phyloP scores from a whole-genome alignment of 2,888 invertebrate genomes.

The Eupithecia tripunctaria region DNA sequence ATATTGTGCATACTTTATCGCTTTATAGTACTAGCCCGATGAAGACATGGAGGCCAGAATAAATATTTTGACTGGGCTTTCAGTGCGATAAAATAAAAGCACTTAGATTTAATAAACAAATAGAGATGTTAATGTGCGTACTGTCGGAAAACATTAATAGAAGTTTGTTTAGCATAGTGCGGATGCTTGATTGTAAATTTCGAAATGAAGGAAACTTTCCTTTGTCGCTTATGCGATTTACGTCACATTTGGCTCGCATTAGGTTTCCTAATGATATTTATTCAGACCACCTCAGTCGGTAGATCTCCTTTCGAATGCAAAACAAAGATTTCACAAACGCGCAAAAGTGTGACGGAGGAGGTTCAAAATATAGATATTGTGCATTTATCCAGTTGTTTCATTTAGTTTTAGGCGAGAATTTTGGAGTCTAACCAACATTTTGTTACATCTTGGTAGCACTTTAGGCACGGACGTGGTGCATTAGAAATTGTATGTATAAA shows the following conservation, averaged over 20 bases:
- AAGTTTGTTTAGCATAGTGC: background rate
- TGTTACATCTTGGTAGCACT: background rate
- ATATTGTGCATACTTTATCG: slow-evolving; percentile 22
- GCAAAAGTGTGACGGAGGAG: background rate
- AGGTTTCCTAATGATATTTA: slow-evolving; percentile 17
- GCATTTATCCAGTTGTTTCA: background rate
- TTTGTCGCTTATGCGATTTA: slow-evolving; percentile 17
- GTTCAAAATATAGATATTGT: background rate
- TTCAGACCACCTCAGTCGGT: background rate
- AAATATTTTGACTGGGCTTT: slow-evolving; percentile 40
- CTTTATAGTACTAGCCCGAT: slow-evolving; percentile 10
- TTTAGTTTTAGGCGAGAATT: background rate
- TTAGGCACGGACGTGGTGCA: background rate
- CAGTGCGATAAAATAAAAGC: slow-evolving; percentile 31
- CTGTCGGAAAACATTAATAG: background rate
- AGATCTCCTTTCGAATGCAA: slow-evolving; percentile 7
- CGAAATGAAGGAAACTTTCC: slow-evolving; percentile 16
- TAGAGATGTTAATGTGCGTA: slow-evolving; percentile 6
- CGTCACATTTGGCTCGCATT: slow-evolving; percentile 24
- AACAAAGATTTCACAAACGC: slow-evolving; percentile 4
- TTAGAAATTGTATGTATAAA: background rate
- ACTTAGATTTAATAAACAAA: slow-evolving; percentile 29
- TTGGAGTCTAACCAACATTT: background rate
- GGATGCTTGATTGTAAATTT: background rate
- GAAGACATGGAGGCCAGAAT: slow-evolving; percentile 16